Evolutionary conservation across 2,888 invertebrate species (phyloP).

Genomic region (Cheilosia urbana): DNA sequence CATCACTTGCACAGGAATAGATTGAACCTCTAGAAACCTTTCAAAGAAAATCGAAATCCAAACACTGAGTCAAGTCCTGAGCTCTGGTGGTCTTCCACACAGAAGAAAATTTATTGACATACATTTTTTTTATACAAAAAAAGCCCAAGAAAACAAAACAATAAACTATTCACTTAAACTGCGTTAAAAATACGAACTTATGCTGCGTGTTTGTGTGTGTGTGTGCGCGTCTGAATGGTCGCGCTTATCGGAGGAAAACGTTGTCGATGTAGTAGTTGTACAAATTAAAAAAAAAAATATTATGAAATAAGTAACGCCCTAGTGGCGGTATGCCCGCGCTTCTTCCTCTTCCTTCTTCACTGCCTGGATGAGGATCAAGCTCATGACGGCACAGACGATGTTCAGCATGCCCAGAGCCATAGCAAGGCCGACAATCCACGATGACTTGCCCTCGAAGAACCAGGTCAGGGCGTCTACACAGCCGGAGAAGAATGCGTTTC

Average conservation of each 20-base stretch:
- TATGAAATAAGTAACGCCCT: slow-evolving; percentile 65
- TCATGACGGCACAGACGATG: slow-evolving; percentile 90
- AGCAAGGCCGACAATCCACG: slow-evolving; percentile 92
- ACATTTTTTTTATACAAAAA: slow-evolving; percentile 23
- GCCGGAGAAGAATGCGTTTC: slow-evolving; percentile 94
- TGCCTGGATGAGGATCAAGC: slow-evolving; percentile 89
- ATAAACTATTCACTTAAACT: slow-evolving; percentile 47
- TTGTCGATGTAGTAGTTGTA: slow-evolving; percentile 57
- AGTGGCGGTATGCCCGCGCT: slow-evolving; percentile 85
- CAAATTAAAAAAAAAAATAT: slow-evolving; percentile 21
- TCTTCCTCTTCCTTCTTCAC: slow-evolving; percentile 90
- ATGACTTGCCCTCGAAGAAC: slow-evolving; percentile 92
- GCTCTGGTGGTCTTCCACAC: slow-evolving; percentile 26
- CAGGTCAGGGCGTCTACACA: slow-evolving; percentile 95
- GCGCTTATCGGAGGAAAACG: slow-evolving; percentile 56
- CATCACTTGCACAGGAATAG: slow-evolving; percentile 41
- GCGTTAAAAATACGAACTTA: slow-evolving; percentile 44
- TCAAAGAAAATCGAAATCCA: slow-evolving; percentile 1
- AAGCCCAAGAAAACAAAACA: slow-evolving; percentile 8
- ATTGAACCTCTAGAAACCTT: neutral
- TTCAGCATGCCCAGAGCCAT: slow-evolving; percentile 91
- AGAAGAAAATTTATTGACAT: slow-evolving; percentile 52
- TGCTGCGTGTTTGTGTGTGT: slow-evolving; percentile 36
- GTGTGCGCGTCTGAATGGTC: slow-evolving; percentile 18
- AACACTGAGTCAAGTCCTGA: slow-evolving; percentile 45